Evolutionary conservation across 2,797 vertebrate species (phyloP), one percentile per base, ranked within the genome.

Genomic region (Coregonus ussuriensis): DNA sequence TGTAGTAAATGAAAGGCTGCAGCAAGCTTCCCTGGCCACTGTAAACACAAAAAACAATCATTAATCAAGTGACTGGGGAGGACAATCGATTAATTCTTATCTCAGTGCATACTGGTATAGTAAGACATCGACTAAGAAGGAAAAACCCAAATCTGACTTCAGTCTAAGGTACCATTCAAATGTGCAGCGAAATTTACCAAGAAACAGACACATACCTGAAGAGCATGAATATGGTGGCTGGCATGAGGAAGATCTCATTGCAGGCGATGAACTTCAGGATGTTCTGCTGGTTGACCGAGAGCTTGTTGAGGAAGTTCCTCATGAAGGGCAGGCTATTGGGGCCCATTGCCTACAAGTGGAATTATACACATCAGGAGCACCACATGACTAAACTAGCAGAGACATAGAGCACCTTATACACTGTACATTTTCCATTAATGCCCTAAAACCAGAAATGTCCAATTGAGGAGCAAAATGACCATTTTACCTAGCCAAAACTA

Each of bases 231-330:
- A 97, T 94, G 3, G 98, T 98, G 75, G 98, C 98, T 63, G 98
- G 98, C 98, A 99, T 99, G 89, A 99, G 89, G 87, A 99, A 99
- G 84, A 99, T 99, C 93, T 99, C 98, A 88, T 99, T 98, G 89
- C 97, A 99, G 88, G 98, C 98, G 52, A 99, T 96, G 86, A 99
- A 99, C 92, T 99, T 99, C 66, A 99, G 91, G 88, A 99, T 98
- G 90, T 99, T 99, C 89, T 99, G 98, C 90, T 99, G 98, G 91
- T 99, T 99, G 85, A 95, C 71, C n/a, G 93, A 95, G 76, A 99
- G 93, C 86, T 97, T 99, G 85, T 98, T 96, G 82, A 99, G 90
- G 70, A 99, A 89, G 84, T 96, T 96, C 90, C 97, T 95, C 82
- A 99, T 86, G 52, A 98, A 95, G 82, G 94, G 95, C 79, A 99